These are phyloP conservation scores for Acomys russatus DNA, from an alignment of 2,797 vertebrate genomes.

Conservation along the genomic window DNA sequence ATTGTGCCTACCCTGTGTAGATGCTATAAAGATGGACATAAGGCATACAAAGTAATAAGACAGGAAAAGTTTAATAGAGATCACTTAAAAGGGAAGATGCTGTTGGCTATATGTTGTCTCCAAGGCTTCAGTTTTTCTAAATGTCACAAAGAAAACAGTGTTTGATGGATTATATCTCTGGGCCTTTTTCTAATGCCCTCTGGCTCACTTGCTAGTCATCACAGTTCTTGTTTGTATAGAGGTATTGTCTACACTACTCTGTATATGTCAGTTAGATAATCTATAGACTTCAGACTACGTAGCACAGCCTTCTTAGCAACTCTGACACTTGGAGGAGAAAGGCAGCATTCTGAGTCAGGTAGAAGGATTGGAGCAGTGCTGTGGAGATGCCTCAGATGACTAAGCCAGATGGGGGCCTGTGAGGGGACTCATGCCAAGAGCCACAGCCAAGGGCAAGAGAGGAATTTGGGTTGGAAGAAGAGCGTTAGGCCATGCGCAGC, in stretches of 20 bases:
- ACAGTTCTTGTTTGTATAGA: neutral
- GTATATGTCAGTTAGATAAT: slow-evolving; percentile 20
- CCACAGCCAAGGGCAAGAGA: slow-evolving; percentile 46
- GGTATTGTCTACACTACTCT: neutral
- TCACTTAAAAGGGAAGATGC: neutral
- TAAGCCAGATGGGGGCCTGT: slow-evolving; percentile 50
- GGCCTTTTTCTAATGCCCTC: slow-evolving; percentile 36
- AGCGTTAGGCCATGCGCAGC: slow-evolving; percentile 69
- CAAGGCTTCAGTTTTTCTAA: slow-evolving; percentile 29
- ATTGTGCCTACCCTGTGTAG: neutral
- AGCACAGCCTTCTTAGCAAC: neutral
- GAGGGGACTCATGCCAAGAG: slow-evolving; percentile 52
- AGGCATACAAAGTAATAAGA: slow-evolving; percentile 5
- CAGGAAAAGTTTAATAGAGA: slow-evolving; percentile 57
- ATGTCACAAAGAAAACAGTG: slow-evolving; percentile 36
- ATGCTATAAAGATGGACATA: neutral
- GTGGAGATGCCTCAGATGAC: slow-evolving; percentile 38
- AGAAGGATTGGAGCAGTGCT: neutral
- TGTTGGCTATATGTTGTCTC: neutral
- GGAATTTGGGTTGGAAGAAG: slow-evolving; percentile 68
- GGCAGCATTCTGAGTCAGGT: slow-evolving; percentile 1
- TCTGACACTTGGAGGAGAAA: slow-evolving; percentile 53
- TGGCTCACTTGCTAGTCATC: slow-evolving; percentile 21
- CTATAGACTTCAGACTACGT: slow-evolving; percentile 22
- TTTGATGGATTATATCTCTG: slow-evolving; percentile 38